Conservation (phyloP, 1,140 invertebrate species). For the Drosophila ohnishii region DNA sequence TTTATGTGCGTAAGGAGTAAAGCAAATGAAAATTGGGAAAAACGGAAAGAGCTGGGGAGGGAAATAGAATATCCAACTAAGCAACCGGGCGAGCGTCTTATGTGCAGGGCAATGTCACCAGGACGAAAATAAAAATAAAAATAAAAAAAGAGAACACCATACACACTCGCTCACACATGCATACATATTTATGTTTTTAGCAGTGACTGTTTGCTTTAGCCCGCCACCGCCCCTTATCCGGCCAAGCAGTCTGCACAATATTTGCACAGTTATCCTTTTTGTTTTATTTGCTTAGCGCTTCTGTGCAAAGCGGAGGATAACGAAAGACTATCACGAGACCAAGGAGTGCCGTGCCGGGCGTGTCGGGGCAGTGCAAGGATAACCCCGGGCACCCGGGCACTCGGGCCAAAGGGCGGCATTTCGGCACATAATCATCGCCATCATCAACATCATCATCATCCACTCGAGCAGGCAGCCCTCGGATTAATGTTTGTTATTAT, state of each 20-base stretch:
- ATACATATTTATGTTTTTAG: constrained; percentile 54
- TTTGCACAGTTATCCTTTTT: constrained; percentile 80
- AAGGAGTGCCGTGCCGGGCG: constrained; percentile 46
- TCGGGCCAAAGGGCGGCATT: constrained; percentile 35
- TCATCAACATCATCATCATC: constrained; percentile 49
- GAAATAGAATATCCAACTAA: constrained; percentile 40
- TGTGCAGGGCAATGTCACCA: constrained; percentile 68
- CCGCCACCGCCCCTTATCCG: constrained; percentile 5
- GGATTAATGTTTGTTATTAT: constrained; percentile 77
- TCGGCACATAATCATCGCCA: constrained; percentile 53
- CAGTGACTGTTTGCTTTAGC: constrained; percentile 34
- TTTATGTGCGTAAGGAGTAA: constrained; percentile 25
- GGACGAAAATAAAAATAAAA: constrained; percentile 38
- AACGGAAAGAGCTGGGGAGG: constrained; percentile 10
- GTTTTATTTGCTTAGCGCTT: constrained; percentile 81
- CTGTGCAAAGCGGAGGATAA: constrained; percentile 69
- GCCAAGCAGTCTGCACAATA: constrained; percentile 56
- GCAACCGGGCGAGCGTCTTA: constrained; percentile 29
- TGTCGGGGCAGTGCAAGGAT: constrained; percentile 45
- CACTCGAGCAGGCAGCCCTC: constrained; percentile 61
- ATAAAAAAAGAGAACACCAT: constrained; percentile 9
- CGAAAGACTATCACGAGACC: constrained; percentile 67
- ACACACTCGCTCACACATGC: constrained; percentile 21
- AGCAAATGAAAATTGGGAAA: constrained; percentile 62
- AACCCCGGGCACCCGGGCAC: constrained; percentile 5